phyloP scores from a whole-genome alignment of 2,888 invertebrate species.

The Callosobruchus maculatus region DNA sequence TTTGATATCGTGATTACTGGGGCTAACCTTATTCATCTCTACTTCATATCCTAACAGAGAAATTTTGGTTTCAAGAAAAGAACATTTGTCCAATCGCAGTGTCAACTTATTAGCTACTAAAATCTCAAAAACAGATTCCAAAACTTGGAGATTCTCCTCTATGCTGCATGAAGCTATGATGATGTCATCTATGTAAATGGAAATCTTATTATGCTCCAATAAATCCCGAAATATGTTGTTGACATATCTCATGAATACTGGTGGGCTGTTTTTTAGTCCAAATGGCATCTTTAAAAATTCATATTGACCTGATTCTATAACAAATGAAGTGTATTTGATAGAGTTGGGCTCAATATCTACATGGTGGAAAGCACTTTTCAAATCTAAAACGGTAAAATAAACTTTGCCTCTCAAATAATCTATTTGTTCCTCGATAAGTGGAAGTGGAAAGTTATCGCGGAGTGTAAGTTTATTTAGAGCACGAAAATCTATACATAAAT shows the following conservation, averaged over 20 bases:
- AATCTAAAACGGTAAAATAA: slow-evolving; percentile 31
- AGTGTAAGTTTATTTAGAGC: background rate
- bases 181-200: background rate
- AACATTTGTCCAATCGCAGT: background rate
- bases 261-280: slow-evolving; percentile 29
- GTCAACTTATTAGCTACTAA: background rate
- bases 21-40: slow-evolving; percentile 15
- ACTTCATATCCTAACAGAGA: slow-evolving; percentile 30
- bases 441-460: background rate
- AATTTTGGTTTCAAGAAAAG: slow-evolving; percentile 11
- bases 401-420: slow-evolving; percentile 28
- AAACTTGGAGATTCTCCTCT: slow-evolving; percentile 18
- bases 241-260: background rate
- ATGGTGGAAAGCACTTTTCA: slow-evolving; percentile 34
- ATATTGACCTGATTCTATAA: slow-evolving; percentile 31
- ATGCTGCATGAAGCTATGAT: slow-evolving; percentile 19
- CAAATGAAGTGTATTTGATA: slow-evolving; percentile 33
- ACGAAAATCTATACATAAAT: slow-evolving; percentile 1
- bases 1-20: slow-evolving; percentile 14
- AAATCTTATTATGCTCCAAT: slow-evolving; percentile 7
- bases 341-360: slow-evolving; percentile 26
- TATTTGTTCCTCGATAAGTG: slow-evolving; percentile 6
- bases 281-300: slow-evolving; percentile 35
- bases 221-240: slow-evolving; percentile 19
- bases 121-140: slow-evolving; percentile 11